A percentile compares a stretch with the other conserved stretches of the same genome.
phyloP scores from a whole-genome alignment of 2,888 invertebrate genomes.

The Thymelicus sylvestris region DNA sequence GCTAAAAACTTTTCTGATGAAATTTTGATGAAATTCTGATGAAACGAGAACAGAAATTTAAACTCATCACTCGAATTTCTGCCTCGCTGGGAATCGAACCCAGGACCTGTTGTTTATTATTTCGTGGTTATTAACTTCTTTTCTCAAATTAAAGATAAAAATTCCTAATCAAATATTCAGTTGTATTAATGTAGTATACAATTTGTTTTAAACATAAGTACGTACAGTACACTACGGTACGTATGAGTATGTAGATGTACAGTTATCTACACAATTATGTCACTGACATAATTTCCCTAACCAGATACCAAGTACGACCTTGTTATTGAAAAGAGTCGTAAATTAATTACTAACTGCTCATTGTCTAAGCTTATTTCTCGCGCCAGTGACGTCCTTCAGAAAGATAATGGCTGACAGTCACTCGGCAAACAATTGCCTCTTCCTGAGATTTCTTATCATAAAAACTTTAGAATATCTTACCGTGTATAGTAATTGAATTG shows the following conservation, averaged over 20 bases:
- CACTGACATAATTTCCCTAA: neutral
- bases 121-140: no score
- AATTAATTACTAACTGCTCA: conserved; percentile 53
- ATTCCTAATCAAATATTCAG: no score
- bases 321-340: conserved; percentile 34
- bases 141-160: no score
- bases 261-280: neutral
- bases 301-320: conserved; percentile 8
- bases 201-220: no score
- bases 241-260: neutral
- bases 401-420: conserved; percentile 51
- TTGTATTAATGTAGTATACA: no score
- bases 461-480: conserved; percentile 26
- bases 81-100: no score
- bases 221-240: no score
- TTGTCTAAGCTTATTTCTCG: conserved; percentile 66
- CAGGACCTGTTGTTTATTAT: no score
- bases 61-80: no score
- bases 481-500: neutral
- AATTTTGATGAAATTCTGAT: no score
- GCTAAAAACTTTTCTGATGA: no score
- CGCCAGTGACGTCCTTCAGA: conserved; percentile 65
- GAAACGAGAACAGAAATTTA: no score
- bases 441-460: conserved; percentile 43
- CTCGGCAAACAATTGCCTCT: conserved; percentile 51